Percentiles rank a stretch among this genome's conserved stretches.
Evolutionary conservation across 2,113 vertebrate species (phyloP).

Genomic region (Prunella himalayana): DNA sequence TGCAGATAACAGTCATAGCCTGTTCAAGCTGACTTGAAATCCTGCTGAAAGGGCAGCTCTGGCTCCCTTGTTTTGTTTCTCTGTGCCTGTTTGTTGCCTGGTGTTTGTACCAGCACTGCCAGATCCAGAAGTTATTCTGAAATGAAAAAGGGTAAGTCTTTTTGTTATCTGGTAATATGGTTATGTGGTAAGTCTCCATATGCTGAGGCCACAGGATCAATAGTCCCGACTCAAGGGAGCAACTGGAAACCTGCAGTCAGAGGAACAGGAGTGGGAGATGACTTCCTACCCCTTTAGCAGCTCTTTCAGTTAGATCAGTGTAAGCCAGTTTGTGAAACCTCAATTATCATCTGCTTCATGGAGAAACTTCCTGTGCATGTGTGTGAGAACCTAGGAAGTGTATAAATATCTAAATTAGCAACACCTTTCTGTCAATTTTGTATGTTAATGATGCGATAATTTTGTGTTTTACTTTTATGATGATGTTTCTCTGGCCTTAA

Average conservation of each 20-base stretch:
- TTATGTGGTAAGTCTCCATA: background rate
- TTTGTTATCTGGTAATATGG: no score
- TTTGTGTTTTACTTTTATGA: background rate
- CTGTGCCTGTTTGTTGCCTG: background rate
- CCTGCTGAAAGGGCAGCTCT: background rate
- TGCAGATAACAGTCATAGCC: background rate
- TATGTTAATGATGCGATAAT: background rate
- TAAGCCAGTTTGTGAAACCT: background rate
- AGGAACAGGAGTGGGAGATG: background rate
- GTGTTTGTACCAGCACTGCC: background rate
- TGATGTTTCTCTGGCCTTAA: background rate
- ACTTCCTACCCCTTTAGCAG: background rate
- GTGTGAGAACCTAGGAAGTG: background rate
- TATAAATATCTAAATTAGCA: background rate
- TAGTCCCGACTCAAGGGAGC: background rate
- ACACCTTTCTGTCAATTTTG: background rate
- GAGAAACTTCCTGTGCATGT: background rate
- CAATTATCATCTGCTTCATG: background rate
- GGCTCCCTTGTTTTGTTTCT: background rate
- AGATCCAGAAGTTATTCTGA: background rate
- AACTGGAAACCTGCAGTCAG: background rate
- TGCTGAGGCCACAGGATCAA: background rate
- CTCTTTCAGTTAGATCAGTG: fast-evolving
- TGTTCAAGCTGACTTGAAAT: background rate
- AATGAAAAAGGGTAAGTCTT: background rate